Evolutionary conservation across 2,113 vertebrate species (phyloP).

Genomic region (Chaetorhynchus papuensis): DNA sequence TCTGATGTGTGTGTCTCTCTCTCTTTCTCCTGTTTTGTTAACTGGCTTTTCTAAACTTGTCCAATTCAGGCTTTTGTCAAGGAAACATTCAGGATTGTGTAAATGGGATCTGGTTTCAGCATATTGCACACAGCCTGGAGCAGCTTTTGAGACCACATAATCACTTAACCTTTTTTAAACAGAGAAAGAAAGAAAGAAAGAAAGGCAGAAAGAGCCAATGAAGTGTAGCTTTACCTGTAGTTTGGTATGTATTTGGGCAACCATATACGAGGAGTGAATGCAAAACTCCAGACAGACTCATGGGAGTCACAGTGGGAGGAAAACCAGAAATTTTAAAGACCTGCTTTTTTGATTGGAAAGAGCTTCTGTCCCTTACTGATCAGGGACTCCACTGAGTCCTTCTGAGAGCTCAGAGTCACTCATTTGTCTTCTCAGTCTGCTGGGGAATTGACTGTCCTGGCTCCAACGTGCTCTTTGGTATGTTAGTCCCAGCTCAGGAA

Average conservation of each 20-base stretch:
- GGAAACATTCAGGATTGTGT: conserved; percentile 26
- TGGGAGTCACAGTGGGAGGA: not conserved
- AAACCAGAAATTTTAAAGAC: not conserved
- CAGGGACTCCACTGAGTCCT: not conserved
- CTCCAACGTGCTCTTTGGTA: not conserved
- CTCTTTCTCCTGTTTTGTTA: not conserved
- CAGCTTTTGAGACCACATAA: conserved; percentile 23
- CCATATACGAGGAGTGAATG: not conserved
- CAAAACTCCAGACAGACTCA: not conserved
- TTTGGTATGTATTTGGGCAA: not conserved
- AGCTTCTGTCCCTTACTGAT: not conserved
- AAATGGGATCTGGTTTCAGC: conserved; percentile 53
- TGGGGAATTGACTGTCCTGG: not conserved
- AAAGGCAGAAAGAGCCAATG: not conserved
- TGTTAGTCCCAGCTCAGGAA: not conserved
- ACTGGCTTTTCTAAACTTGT: conserved; percentile 39
- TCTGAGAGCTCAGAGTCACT: not conserved
- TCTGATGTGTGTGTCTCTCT: not conserved
- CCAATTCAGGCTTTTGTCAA: conserved; percentile 45
- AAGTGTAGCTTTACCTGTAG: conserved; percentile 38
- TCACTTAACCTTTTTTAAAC: conserved; percentile 31
- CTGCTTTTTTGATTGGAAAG: not conserved
- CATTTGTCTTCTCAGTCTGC: not conserved
- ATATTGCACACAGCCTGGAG: not conserved
- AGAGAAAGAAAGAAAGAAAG: not conserved